Conservation (phyloP, 2,113 vertebrate genomes). For the Marmota flaviventris region DNA sequence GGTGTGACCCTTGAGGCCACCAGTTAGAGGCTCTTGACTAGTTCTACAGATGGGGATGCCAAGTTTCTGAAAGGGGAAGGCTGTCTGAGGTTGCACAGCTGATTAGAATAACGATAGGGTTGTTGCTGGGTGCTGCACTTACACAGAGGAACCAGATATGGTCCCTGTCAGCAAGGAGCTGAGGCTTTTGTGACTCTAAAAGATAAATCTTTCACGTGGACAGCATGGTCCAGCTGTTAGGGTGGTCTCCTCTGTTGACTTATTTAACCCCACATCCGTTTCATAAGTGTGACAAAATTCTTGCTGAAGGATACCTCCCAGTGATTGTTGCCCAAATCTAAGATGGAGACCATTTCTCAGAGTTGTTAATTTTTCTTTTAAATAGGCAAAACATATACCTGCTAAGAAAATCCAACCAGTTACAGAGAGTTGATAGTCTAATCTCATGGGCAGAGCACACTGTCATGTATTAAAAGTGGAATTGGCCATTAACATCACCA, state of each 20-base stretch:
- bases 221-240: background rate
- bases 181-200: background rate
- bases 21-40: background rate
- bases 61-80: background rate
- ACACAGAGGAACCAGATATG: background rate
- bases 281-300: background rate
- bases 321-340: background rate
- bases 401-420: background rate
- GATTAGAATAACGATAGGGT: background rate
- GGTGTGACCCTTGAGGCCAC: background rate
- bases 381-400: background rate
- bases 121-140: background rate
- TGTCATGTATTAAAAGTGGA: background rate
- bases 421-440: background rate
- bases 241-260: background rate
- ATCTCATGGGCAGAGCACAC: background rate
- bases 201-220: background rate
- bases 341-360: background rate
- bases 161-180: background rate
- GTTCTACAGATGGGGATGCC: background rate
- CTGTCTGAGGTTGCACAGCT: background rate
- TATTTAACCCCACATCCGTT: background rate
- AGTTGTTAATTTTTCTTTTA: constrained; percentile 11
- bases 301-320: background rate
- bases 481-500: background rate